A percentile compares a stretch with the other conserved stretches of the same genome.
Evolutionary conservation across 2,113 vertebrate genomes (phyloP).

Genomic region (Urocolius indicus): DNA sequence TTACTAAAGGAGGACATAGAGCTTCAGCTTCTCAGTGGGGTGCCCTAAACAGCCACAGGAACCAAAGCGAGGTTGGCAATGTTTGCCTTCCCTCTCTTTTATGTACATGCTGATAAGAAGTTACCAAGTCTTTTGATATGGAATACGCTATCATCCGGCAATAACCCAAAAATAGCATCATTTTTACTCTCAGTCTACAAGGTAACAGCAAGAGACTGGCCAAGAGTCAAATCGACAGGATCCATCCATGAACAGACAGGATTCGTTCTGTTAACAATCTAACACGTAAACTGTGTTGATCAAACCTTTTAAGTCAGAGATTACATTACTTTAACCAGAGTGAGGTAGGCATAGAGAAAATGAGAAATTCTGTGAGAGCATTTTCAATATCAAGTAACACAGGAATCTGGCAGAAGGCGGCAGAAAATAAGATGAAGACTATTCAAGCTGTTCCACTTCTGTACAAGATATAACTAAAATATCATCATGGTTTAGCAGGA

Average conservation of each 20-base stretch:
- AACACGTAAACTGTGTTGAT: background rate
- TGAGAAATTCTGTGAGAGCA: background rate
- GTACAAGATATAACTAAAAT: background rate
- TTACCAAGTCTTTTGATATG: background rate
- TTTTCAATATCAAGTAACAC: background rate
- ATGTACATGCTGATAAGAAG: background rate
- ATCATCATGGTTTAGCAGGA: background rate
- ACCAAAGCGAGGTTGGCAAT: background rate
- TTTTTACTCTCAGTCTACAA: background rate
- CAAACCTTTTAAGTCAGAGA: background rate
- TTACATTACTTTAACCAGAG: background rate
- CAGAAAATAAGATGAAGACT: background rate
- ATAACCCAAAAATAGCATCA: background rate
- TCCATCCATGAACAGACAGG: background rate
- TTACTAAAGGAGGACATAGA: background rate
- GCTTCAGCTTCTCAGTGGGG: background rate
- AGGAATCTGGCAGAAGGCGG: background rate
- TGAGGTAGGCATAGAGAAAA: background rate
- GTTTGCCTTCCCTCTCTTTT: background rate
- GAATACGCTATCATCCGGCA: background rate
- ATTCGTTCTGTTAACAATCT: background rate
- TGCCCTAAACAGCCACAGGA: background rate
- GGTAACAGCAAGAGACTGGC: background rate
- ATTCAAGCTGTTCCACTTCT: background rate
- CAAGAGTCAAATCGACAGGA: background rate